Conservation (phyloP, 1,140 invertebrate genomes). For the Drosophila malerkotliana region DNA sequence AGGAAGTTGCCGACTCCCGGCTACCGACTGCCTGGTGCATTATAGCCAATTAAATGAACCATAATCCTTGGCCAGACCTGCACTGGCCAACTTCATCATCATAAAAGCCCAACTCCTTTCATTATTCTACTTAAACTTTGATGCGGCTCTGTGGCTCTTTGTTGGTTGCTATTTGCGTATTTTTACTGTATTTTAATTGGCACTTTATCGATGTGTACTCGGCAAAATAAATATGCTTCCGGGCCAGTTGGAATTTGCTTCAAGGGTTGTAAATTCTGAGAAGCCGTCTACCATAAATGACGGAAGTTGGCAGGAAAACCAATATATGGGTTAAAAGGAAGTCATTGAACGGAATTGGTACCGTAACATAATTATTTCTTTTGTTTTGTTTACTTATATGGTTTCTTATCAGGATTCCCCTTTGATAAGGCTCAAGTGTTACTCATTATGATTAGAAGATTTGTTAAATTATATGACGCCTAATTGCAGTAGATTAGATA, state of each 20-base stretch:
- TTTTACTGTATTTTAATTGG: constrained; percentile 67
- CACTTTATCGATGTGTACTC: constrained; percentile 52
- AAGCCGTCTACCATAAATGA: constrained; percentile 14
- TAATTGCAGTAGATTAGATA: constrained; percentile 17
- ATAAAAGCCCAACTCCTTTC: constrained; percentile 26
- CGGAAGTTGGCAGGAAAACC: constrained; percentile 1
- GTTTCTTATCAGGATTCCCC: constrained; percentile 27
- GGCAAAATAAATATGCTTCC: constrained; percentile 27
- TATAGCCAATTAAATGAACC: constrained; percentile 47
- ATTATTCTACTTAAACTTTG: constrained; percentile 58
- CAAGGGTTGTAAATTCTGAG: constrained; percentile 15
- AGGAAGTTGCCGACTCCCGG: not conserved
- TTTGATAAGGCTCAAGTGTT: constrained; percentile 7
- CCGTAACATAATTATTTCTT: constrained; percentile 43
- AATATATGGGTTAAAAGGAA: constrained; percentile 21
- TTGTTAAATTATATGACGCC: not conserved
- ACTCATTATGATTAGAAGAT: constrained; percentile 12
- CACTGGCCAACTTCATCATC: constrained; percentile 15
- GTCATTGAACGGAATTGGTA: constrained; percentile 56
- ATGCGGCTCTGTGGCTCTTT: constrained; percentile 32
- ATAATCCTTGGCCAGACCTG: constrained; percentile 28
- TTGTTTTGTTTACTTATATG: constrained; percentile 1
- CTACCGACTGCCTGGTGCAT: constrained; percentile 10
- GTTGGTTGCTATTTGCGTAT: constrained; percentile 1
- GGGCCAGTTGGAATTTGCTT: not conserved